Conservation (phyloP, 2,888 invertebrate genomes). For the Smittia sp. region DNA sequence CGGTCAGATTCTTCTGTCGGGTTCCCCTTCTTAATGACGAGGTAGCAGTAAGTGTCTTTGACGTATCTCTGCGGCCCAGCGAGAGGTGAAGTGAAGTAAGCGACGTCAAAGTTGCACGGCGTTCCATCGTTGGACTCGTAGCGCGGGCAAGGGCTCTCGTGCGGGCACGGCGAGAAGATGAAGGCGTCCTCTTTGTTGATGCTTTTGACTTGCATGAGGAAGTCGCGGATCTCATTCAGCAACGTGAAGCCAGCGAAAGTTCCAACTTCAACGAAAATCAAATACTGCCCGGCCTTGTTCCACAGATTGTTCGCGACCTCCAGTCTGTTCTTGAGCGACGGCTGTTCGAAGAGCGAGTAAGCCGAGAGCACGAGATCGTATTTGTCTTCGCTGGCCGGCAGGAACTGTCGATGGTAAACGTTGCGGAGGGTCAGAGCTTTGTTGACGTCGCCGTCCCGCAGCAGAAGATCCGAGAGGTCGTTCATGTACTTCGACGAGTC, state of each 20-base stretch:
- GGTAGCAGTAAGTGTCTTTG: constrained; percentile 70
- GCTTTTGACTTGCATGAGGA: constrained; percentile 61
- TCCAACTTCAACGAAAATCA: constrained; percentile 83
- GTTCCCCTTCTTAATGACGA: constrained; percentile 75
- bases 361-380: constrained; percentile 81
- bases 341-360: constrained; percentile 77
- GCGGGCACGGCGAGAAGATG: constrained; percentile 82
- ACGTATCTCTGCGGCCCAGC: constrained; percentile 52
- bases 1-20: constrained; percentile 50
- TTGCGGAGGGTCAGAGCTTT: constrained; percentile 60
- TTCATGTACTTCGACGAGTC: constrained; percentile 81
- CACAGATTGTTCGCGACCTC: constrained; percentile 74
- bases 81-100: constrained; percentile 60
- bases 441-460: constrained; percentile 65
- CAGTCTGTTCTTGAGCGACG: constrained; percentile 63
- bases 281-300: constrained; percentile 78
- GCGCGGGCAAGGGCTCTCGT: constrained; percentile 75
- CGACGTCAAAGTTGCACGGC: constrained; percentile 75
- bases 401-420: constrained; percentile 75
- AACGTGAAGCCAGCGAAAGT: constrained; percentile 76
- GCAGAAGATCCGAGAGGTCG: constrained; percentile 70
- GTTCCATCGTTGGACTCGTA: constrained; percentile 59
- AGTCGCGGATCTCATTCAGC: constrained; percentile 81
- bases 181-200: constrained; percentile 52
- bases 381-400: constrained; percentile 62